Percentiles rank a stretch among this genome's conserved stretches.
Evolutionary conservation across 2,113 vertebrate species (phyloP).

Genomic region (Fregata magnificens): DNA sequence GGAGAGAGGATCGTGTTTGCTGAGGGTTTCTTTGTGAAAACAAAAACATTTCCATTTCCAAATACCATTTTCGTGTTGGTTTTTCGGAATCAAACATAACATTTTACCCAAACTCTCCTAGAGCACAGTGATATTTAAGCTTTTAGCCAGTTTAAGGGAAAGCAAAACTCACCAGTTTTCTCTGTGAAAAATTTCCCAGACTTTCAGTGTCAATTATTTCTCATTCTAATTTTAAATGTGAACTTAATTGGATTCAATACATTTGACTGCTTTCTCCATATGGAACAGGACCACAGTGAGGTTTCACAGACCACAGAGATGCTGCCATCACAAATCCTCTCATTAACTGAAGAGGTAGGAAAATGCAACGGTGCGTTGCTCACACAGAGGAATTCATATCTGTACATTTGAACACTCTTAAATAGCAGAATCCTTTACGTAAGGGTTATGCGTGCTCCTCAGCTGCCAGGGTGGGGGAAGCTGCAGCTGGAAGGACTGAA

Average conservation of each 20-base stretch:
- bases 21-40: background rate
- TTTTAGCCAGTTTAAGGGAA: background rate
- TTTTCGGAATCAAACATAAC: background rate
- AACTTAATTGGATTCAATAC: background rate
- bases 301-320: background rate
- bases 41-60: background rate
- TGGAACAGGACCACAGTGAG: background rate
- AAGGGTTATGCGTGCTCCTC: accelerated
- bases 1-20: background rate
- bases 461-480: background rate
- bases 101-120: background rate
- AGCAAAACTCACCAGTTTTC: background rate
- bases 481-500: background rate
- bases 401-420: background rate
- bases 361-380: accelerated
- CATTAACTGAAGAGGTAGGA: background rate
- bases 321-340: background rate
- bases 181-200: background rate
- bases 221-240: background rate
- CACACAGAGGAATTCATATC: background rate
- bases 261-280: background rate
- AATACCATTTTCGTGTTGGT: background rate
- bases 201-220: background rate
- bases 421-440: background rate
- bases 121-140: background rate